A percentile compares a stretch with the other conserved stretches of the same genome.
Conservation (phyloP, 2,113 vertebrate species). For the Orcinus orca region DNA sequence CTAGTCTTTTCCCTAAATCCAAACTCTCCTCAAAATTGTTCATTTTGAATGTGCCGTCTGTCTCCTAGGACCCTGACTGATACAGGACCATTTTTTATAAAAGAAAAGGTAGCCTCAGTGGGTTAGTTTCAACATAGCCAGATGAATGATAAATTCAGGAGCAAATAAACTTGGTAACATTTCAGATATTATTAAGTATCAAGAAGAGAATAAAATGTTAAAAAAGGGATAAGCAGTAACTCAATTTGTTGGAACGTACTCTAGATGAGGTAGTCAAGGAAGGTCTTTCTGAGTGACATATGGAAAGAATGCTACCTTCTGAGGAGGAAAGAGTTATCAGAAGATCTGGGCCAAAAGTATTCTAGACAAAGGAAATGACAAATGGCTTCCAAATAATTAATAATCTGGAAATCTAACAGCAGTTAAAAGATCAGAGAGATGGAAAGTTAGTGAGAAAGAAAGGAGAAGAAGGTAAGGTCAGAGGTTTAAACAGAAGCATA, state of each 20-base stretch:
- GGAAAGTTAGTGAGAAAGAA: not conserved
- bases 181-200: not conserved
- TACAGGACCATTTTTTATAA: not conserved
- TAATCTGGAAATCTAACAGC: not conserved
- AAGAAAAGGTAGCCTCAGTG: not conserved
- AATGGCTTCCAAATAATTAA: not conserved
- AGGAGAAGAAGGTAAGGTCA: not conserved
- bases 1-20: not conserved
- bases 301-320: not conserved
- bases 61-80: not conserved
- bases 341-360: not conserved
- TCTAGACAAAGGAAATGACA: not conserved
- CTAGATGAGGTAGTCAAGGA: not conserved
- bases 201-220: not conserved
- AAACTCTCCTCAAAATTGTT: not conserved
- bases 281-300: not conserved
- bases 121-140: not conserved
- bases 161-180: not conserved
- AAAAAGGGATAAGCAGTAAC: not conserved
- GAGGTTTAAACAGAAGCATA: not conserved
- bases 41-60: not conserved
- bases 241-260: not conserved
- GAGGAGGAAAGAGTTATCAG: not conserved
- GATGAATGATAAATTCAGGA: not conserved
- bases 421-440: not conserved